Percentiles rank a stretch among this genome's conserved stretches.
phyloP scores from a whole-genome alignment of 2,888 invertebrate genomes.

The Schizaphis graminum region DNA sequence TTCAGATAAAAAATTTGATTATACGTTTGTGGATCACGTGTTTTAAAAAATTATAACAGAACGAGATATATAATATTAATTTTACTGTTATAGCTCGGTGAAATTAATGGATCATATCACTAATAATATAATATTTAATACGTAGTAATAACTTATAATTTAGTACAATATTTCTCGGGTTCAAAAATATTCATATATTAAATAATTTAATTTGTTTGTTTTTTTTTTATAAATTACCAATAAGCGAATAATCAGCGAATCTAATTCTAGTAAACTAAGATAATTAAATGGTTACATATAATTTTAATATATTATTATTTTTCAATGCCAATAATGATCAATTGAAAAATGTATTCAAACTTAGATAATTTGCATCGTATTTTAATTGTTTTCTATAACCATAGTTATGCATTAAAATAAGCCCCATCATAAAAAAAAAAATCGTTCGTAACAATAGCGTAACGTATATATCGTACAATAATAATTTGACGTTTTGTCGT shows the following conservation, averaged over 20 bases:
- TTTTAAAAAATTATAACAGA: too few species aligned
- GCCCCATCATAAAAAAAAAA: not conserved
- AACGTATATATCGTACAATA: not conserved
- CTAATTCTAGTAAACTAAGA: not conserved
- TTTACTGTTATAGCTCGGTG: too few species aligned
- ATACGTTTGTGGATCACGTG: not conserved
- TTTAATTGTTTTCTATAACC: not conserved
- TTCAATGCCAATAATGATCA: not conserved
- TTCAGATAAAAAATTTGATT: not conserved
- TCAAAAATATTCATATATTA: too few species aligned
- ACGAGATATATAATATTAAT: too few species aligned
- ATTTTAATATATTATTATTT: not conserved
- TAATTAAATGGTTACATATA: too few species aligned
- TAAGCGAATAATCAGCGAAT: not conserved
- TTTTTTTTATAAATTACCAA: not conserved
- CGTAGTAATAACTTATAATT: too few species aligned
- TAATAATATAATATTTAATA: too few species aligned
- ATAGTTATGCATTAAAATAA: not conserved
- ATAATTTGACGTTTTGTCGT: not conserved
- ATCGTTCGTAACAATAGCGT: not conserved
- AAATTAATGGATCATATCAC: too few species aligned
- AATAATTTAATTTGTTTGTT: too few species aligned
- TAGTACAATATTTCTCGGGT: too few species aligned
- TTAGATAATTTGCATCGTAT: not conserved
- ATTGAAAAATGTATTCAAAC: not conserved